Conservation (phyloP, 2,888 invertebrate genomes). For the Chymomyza caudatula region DNA sequence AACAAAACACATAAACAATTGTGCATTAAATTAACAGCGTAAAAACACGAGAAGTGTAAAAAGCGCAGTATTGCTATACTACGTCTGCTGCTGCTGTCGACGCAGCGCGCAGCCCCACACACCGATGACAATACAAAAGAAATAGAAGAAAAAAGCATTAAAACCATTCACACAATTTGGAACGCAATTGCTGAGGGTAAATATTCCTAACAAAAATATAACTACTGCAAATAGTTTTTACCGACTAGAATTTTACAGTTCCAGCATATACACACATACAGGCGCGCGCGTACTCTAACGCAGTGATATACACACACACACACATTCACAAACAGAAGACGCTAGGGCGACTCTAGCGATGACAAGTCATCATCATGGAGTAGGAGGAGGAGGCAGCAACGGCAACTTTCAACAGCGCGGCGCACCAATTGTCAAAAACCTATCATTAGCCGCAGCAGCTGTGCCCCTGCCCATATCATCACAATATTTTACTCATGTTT, state of each 20-base stretch:
- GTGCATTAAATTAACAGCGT: slow-evolving; percentile 26
- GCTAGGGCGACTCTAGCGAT: slow-evolving; percentile 39
- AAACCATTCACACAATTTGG: slow-evolving; percentile 14
- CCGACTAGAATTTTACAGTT: slow-evolving; percentile 40
- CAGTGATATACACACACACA: slow-evolving; percentile 22
- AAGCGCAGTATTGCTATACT: slow-evolving; percentile 39
- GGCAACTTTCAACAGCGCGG: slow-evolving; percentile 55
- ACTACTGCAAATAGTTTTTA: slow-evolving; percentile 6
- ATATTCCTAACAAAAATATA: background rate
- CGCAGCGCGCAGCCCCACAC: slow-evolving; percentile 52
- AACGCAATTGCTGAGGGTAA: slow-evolving; percentile 43
- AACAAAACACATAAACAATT: slow-evolving; percentile 12
- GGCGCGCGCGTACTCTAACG: slow-evolving; percentile 47
- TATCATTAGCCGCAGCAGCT: slow-evolving; percentile 73
- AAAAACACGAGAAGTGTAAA: slow-evolving; percentile 14
- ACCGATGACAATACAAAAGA: slow-evolving; percentile 51
- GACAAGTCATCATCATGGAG: slow-evolving; percentile 66
- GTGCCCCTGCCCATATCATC: slow-evolving; percentile 46
- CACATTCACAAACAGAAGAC: slow-evolving; percentile 23
- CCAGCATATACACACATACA: slow-evolving; percentile 33
- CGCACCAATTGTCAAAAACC: slow-evolving; percentile 70
- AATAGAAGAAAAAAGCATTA: slow-evolving; percentile 24
- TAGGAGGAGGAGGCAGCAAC: slow-evolving; percentile 41
- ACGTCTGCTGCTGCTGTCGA: slow-evolving; percentile 56
- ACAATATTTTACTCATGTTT: slow-evolving; percentile 64